These are phyloP conservation scores for Zootoca vivipara DNA, from an alignment of 2,113 vertebrate species.

Conservation along the genomic window DNA sequence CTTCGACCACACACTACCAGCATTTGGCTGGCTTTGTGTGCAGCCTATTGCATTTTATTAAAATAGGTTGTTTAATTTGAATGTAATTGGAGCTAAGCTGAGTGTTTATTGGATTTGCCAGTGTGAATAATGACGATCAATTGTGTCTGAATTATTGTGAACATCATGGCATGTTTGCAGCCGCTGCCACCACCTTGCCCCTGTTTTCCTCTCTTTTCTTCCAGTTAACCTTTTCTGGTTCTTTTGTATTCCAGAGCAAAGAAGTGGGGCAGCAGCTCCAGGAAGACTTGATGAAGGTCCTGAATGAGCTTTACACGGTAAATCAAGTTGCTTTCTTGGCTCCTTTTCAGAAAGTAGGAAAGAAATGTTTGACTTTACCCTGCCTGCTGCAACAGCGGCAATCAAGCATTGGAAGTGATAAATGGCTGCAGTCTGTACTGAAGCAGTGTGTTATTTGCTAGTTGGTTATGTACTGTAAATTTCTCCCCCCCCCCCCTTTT, in stretches of 20 bases:
- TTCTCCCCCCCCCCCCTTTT: not conserved
- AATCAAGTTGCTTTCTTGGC: conserved; percentile 63
- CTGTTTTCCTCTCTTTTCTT: conserved; percentile 33
- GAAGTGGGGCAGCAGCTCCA: conserved; percentile 96
- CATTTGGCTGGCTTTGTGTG: conserved; percentile 19
- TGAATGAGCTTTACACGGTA: conserved; percentile 97
- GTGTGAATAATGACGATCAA: conserved; percentile 44
- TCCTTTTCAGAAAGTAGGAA: conserved; percentile 39
- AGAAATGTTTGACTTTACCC: conserved; percentile 51
- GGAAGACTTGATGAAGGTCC: conserved; percentile 96
- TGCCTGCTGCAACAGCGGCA: conserved; percentile 21
- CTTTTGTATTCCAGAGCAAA: conserved; percentile 88
- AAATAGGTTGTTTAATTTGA: conserved; percentile 41
- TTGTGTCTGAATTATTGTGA: conserved; percentile 41
- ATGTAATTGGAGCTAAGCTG: conserved; percentile 51
- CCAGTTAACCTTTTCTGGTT: conserved; percentile 68
- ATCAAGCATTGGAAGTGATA: conserved; percentile 21
- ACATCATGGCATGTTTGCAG: not conserved
- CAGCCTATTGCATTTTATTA: conserved; percentile 47
- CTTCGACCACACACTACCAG: not conserved
- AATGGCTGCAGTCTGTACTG: conserved; percentile 13
- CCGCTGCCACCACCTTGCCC: not conserved
- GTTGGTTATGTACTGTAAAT: not conserved
- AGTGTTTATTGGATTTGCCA: conserved; percentile 59
- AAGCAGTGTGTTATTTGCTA: conserved; percentile 31